These are phyloP conservation scores for Drosophila gunungcola DNA, from an alignment of 1,140 invertebrate genomes.

Conservation along the genomic window DNA sequence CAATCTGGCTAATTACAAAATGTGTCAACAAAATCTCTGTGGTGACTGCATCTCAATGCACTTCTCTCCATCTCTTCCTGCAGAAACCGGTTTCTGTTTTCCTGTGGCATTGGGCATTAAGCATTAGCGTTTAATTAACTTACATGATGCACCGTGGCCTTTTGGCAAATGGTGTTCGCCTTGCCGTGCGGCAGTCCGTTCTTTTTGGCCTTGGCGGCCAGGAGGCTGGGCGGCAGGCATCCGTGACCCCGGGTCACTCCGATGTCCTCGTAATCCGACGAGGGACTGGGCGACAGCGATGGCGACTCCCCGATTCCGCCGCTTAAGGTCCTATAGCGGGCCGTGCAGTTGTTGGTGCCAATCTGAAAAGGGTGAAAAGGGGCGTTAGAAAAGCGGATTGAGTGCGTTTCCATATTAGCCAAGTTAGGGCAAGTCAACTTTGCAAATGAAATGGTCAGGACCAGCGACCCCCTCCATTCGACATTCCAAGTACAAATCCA, in stretches of 20 bases:
- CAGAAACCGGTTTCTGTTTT: slow-evolving; percentile 3
- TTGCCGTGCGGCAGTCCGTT: slow-evolving; percentile 80
- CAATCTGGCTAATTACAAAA: slow-evolving; percentile 66
- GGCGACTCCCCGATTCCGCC: slow-evolving; percentile 83
- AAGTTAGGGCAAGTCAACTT: slow-evolving; percentile 61
- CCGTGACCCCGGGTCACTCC: slow-evolving; percentile 72
- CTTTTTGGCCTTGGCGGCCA: slow-evolving; percentile 81
- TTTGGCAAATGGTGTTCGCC: slow-evolving; percentile 84
- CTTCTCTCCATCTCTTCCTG: not conserved
- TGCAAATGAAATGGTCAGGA: slow-evolving; percentile 68
- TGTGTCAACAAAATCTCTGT: slow-evolving; percentile 54
- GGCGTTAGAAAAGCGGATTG: slow-evolving; percentile 42
- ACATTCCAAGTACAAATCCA: not conserved
- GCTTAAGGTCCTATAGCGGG: slow-evolving; percentile 81
- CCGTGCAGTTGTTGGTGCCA: slow-evolving; percentile 85
- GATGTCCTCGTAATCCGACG: slow-evolving; percentile 85
- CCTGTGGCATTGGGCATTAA: not conserved
- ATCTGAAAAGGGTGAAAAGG: slow-evolving; percentile 60
- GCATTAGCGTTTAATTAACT: slow-evolving; percentile 77
- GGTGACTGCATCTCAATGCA: slow-evolving; percentile 46
- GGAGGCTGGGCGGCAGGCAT: slow-evolving; percentile 67
- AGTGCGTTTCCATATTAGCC: slow-evolving; percentile 67
- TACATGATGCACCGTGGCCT: slow-evolving; percentile 85
- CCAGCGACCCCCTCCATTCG: not conserved
- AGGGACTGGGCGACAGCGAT: slow-evolving; percentile 83